Conservation (phyloP, 1,140 invertebrate genomes). For the Drosophila rufa region DNA sequence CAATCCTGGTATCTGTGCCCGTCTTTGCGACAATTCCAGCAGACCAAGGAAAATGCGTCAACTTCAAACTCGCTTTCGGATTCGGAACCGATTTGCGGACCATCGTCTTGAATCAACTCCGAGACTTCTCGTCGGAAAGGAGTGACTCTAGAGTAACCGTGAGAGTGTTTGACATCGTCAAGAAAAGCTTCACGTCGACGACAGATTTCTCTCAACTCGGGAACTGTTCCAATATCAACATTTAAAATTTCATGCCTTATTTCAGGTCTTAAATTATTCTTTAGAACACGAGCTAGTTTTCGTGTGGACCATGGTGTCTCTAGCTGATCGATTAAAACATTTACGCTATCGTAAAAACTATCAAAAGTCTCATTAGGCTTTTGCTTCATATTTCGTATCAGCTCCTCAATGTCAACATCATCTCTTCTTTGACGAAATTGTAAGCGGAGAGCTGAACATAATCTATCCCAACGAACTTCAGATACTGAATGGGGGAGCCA, state of each 20-base stretch:
- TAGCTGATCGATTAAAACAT: background rate
- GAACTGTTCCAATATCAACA: background rate
- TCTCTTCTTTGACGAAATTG: too few relatives aligned
- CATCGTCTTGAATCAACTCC: background rate
- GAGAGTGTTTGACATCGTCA: background rate
- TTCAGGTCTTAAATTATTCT: background rate
- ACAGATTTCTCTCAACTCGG: too few relatives aligned
- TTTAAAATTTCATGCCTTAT: background rate
- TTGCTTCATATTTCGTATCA: too few relatives aligned
- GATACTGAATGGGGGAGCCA: background rate
- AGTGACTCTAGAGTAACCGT: background rate
- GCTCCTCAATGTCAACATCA: too few relatives aligned
- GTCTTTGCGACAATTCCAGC: too few relatives aligned
- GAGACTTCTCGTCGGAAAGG: background rate
- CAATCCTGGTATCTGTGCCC: constrained; percentile 1
- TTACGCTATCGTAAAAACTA: background rate
- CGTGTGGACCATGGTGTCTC: background rate
- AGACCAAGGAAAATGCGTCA: too few relatives aligned
- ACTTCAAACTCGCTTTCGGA: too few relatives aligned
- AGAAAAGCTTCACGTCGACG: constrained; percentile 1
- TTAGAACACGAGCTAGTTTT: background rate
- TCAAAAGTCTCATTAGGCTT: background rate
- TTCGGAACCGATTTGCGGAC: background rate
- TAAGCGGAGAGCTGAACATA: too few relatives aligned
- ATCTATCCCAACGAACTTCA: too few relatives aligned